Evolutionary conservation across 2,888 invertebrate species (phyloP).

Genomic region (Pantelozetes paolii): DNA sequence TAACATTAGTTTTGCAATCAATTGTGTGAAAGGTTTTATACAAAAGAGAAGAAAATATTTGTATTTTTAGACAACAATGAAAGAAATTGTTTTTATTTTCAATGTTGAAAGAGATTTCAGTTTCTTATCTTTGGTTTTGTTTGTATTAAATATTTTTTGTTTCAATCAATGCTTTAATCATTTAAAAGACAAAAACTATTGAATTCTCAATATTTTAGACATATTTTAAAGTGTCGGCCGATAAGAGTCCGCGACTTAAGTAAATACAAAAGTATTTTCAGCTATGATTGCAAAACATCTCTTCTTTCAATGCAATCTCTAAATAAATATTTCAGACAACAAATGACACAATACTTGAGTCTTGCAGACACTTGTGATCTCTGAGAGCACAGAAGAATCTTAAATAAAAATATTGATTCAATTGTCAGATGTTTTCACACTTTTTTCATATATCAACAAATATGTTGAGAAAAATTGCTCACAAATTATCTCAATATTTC

Average conservation of each 20-base stretch:
- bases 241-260: background rate
- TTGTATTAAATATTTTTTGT: no score
- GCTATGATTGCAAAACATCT: background rate
- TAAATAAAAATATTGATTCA: background rate
- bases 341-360: background rate
- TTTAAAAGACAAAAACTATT: background rate
- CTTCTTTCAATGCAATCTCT: background rate
- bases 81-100: no score
- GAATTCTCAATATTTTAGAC: background rate
- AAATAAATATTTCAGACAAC: slow-evolving; percentile 3
- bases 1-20: no score
- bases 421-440: no score
- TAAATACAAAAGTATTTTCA: background rate
- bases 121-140: no score
- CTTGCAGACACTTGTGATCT: background rate
- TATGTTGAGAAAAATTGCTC: no score
- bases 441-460: no score
- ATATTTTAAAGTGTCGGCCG: background rate
- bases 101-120: no score
- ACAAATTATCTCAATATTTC: no score
- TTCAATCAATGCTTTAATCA: background rate
- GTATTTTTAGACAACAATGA: no score
- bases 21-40: no score
- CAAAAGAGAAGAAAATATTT: no score
- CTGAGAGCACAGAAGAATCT: background rate